Evolutionary conservation across 1,140 invertebrate species (phyloP).

Genomic region (Drosophila varians): DNA sequence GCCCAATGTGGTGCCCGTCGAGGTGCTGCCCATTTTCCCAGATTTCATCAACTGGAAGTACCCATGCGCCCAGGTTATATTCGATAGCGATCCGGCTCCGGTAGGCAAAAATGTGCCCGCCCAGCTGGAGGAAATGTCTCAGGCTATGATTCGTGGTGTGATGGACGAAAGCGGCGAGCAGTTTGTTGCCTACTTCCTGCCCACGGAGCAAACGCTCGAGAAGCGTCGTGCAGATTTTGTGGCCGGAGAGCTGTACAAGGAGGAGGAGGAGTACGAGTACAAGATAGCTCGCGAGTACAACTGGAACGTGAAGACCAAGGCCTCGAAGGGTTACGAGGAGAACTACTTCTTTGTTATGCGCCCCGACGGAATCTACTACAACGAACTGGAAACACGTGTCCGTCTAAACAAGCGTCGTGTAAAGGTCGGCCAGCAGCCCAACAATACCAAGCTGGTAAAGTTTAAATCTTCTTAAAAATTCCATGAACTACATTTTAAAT

Average conservation of each 20-base stretch:
- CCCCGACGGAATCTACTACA: conserved; percentile 96
- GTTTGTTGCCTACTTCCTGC: conserved; percentile 99
- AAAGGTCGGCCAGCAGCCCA: conserved; percentile 88
- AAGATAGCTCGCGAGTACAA: conserved; percentile 98
- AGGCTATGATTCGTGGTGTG: conserved; percentile 99
- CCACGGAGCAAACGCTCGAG: conserved; percentile 94
- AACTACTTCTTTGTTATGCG: conserved; percentile 98
- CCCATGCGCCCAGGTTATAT: conserved; percentile 99
- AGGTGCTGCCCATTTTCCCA: conserved; percentile 95
- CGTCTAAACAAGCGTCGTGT: conserved; percentile 95
- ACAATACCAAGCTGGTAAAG: conserved; percentile 86
- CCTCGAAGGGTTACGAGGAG: conserved; percentile 98
- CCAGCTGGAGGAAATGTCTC: conserved; percentile 98
- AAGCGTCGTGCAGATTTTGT: conserved; percentile 93
- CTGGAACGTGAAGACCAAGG: conserved; percentile 99
- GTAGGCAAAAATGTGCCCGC: conserved; percentile 91
- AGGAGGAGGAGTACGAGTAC: conserved; percentile 97
- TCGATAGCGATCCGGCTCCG: conserved; percentile 97
- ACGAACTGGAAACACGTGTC: conserved; percentile 98
- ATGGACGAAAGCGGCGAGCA: conserved; percentile 99
- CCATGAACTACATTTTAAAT: neutral
- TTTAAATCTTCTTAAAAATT: neutral
- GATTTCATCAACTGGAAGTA: conserved; percentile 99
- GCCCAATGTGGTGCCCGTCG: conserved; percentile 95
- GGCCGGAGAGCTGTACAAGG: conserved; percentile 92